Base-by-base conservation (phyloP, 2,888 invertebrate species). In the Operophtera brumata region DNA sequence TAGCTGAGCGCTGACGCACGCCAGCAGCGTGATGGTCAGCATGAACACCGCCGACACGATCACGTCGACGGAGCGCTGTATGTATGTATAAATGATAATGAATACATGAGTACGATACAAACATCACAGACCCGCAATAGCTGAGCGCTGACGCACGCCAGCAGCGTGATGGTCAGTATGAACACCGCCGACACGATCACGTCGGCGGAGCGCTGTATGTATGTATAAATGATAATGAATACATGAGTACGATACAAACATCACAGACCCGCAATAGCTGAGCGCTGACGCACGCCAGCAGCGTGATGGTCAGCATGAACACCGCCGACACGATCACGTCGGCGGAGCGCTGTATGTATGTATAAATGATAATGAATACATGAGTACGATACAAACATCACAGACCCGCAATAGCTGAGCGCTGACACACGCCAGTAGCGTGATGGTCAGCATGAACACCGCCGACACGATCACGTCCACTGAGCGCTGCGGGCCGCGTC, bases 401-500 rank as follows among this genome's bases (percentile, higher is more conserved):
- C 81, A 81, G 81, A 94, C 95, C 91, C 94, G 93, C 37, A 96
- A 85, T 35, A 95, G 85, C 78, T 97, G 96, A 44, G 98, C 94
- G 77, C 97, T 97, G 63, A 98, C 93, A 78, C 97, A 96, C 3
- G 96, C 96, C 34, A 98, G 91, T 54, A 98, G 88, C 39, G 96
- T 92, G 36, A 99, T 91, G 0, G 96, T 96, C 45, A 97, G 92
- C 73, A 98, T 94, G 82, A 98, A 98, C 25, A 97, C 95, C 2
- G 97, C 94, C 0, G 98, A 98, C 7, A 99, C 98, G 65, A 99
- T 98, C 11, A 97, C 96, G 78, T 99, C 98, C 12, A 99, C 98
- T 0, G 98, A 98, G 51, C 98, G 92, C 83, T 98, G 98, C 0
- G 99, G 98, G 0, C 99, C 99, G 55, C 97, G 94, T 78, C 97